Conservation (phyloP, 2,888 invertebrate genomes). For the Meganola albula region DNA sequence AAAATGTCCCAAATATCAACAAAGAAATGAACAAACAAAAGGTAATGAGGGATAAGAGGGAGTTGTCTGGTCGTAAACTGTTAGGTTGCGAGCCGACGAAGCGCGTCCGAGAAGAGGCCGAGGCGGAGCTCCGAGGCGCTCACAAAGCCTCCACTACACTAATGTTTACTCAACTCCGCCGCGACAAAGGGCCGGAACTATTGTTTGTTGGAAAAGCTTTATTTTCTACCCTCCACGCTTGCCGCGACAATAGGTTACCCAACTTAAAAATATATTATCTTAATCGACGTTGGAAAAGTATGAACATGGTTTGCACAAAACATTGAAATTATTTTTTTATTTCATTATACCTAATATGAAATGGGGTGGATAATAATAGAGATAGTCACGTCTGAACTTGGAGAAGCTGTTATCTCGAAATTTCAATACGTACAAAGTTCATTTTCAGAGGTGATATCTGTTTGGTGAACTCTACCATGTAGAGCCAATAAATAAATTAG, state of each 20-base stretch:
- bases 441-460: too few relatives aligned
- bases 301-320: constrained; percentile 28
- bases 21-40: constrained; percentile 64
- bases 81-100: constrained; percentile 42
- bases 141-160: constrained; percentile 53
- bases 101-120: constrained; percentile 26
- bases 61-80: constrained; percentile 66
- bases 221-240: constrained; percentile 72
- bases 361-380: too few relatives aligned
- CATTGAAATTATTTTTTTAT: too few relatives aligned
- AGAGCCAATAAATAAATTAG: too few relatives aligned
- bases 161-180: constrained; percentile 73
- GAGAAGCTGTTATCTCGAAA: too few relatives aligned
- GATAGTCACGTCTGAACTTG: too few relatives aligned
- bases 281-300: constrained; percentile 44
- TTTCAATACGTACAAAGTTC: too few relatives aligned
- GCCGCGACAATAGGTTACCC: constrained; percentile 74
- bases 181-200: constrained; percentile 77
- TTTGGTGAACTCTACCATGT: too few relatives aligned
- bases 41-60: constrained; percentile 60
- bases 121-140: constrained; percentile 12
- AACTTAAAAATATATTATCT: constrained; percentile 75
- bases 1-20: constrained; percentile 32
- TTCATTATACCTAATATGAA: too few relatives aligned
- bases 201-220: constrained; percentile 77